Conservation (phyloP, 2,113 vertebrate genomes). For the Triplophysa dalaica region DNA sequence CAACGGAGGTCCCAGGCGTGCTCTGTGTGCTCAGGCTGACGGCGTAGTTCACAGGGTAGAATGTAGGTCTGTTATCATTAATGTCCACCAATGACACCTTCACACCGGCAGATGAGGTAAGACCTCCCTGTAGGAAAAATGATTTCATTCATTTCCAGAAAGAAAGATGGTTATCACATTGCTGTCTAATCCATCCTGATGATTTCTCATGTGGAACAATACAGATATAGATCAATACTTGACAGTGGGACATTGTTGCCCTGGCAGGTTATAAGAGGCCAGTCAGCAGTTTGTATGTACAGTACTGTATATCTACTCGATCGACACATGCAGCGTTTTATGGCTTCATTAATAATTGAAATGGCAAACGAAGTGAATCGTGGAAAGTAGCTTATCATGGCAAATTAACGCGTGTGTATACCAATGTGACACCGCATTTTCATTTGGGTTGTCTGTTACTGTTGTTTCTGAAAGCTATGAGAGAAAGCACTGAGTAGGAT, state of each 20-base stretch:
- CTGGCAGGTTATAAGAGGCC: neutral
- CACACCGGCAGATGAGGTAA: slow-evolving; percentile 84
- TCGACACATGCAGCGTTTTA: slow-evolving; percentile 58
- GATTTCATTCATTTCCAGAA: neutral
- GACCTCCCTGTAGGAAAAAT: slow-evolving; percentile 79
- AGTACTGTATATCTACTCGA: slow-evolving; percentile 22
- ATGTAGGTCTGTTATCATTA: slow-evolving; percentile 90
- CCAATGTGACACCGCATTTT: slow-evolving; percentile 48
- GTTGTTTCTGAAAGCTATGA: slow-evolving; percentile 31
- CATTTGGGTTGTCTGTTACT: slow-evolving; percentile 31
- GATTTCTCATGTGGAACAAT: slow-evolving; percentile 7
- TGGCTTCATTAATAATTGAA: slow-evolving; percentile 59
- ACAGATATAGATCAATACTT: neutral
- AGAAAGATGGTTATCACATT: neutral
- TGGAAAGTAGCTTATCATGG: neutral
- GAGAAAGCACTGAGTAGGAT: neutral
- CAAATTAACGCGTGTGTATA: neutral
- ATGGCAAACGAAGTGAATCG: neutral
- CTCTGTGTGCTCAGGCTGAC: slow-evolving; percentile 92
- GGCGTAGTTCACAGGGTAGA: slow-evolving; percentile 89
- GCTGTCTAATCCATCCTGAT: slow-evolving; percentile 6
- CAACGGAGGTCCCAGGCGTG: slow-evolving; percentile 85
- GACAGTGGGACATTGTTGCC: slow-evolving; percentile 16
- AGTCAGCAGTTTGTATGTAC: neutral
- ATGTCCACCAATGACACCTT: slow-evolving; percentile 87